phyloP scores from a whole-genome alignment of 2,888 invertebrate species.

The Luffia ferchaultella region DNA sequence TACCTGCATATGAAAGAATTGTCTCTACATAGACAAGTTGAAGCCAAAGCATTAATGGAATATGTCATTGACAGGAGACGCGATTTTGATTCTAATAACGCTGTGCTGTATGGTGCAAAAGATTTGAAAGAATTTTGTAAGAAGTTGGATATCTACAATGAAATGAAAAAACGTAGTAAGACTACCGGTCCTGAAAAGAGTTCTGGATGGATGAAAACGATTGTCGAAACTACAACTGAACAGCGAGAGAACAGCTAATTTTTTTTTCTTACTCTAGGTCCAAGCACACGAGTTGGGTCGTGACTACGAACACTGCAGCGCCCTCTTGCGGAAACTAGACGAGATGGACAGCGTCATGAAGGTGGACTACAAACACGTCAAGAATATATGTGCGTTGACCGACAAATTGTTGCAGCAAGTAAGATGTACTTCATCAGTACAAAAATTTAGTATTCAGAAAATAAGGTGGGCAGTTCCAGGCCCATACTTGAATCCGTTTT shows the following conservation, averaged over 20 bases:
- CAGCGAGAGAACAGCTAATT: no score
- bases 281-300: slow-evolving; percentile 92
- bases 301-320: slow-evolving; percentile 96
- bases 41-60: background rate
- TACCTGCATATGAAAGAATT: background rate
- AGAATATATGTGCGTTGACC: slow-evolving; percentile 84
- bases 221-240: no score
- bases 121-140: background rate
- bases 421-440: no score
- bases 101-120: background rate
- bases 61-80: background rate
- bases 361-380: slow-evolving; percentile 91
- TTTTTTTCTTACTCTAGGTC: no score
- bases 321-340: slow-evolving; percentile 88
- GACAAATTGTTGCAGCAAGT: slow-evolving; percentile 88
- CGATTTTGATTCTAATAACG: background rate
- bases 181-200: no score
- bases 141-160: background rate
- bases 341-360: slow-evolving; percentile 95
- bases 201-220: no score
- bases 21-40: background rate
- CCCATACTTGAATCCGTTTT: no score
- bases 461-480: no score
- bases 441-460: no score
- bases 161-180: background rate